phyloP scores from a whole-genome alignment of 1,140 invertebrate species.

The Drosophila rufa region DNA sequence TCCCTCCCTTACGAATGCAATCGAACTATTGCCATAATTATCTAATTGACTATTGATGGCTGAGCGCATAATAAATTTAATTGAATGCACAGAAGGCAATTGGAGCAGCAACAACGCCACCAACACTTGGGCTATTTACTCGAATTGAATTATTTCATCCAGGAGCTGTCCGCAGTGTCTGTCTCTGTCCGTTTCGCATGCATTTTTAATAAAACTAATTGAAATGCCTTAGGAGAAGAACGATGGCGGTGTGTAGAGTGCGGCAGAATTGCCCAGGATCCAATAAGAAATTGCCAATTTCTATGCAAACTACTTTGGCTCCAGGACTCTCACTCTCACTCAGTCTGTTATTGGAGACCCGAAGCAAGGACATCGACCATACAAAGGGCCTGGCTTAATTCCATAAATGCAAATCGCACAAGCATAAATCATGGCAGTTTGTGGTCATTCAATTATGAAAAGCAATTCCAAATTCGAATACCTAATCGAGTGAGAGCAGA shows the following conservation, averaged over 20 bases:
- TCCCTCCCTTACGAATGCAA: conserved; percentile 3
- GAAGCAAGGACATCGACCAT: conserved; percentile 15
- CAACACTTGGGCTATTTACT: conserved; percentile 48
- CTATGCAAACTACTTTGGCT: conserved; percentile 55
- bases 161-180: conserved; percentile 6
- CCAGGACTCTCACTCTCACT: conserved; percentile 27
- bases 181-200: conserved; percentile 32
- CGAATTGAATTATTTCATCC: conserved; percentile 59
- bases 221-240: conserved; percentile 46
- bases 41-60: conserved; percentile 78
- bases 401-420: conserved; percentile 54
- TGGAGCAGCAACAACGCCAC: conserved; percentile 29
- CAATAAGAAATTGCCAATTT: conserved; percentile 54
- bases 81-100: conserved; percentile 56
- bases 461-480: conserved; percentile 49
- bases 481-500: conserved; percentile 35
- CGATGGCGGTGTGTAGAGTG: not conserved
- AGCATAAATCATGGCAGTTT: conserved; percentile 55
- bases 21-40: conserved; percentile 64
- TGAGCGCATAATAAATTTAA: conserved; percentile 65
- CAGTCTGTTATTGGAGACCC: conserved; percentile 10
- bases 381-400: conserved; percentile 21
- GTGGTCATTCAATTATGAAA: conserved; percentile 60
- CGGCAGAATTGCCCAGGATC: not conserved
- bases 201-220: conserved; percentile 82